A percentile compares a stretch with the other conserved stretches of the same genome.
These are phyloP conservation scores for Protobothrops flavoviridis DNA, from an alignment of 2,113 vertebrate genomes.

Conservation along the genomic window DNA sequence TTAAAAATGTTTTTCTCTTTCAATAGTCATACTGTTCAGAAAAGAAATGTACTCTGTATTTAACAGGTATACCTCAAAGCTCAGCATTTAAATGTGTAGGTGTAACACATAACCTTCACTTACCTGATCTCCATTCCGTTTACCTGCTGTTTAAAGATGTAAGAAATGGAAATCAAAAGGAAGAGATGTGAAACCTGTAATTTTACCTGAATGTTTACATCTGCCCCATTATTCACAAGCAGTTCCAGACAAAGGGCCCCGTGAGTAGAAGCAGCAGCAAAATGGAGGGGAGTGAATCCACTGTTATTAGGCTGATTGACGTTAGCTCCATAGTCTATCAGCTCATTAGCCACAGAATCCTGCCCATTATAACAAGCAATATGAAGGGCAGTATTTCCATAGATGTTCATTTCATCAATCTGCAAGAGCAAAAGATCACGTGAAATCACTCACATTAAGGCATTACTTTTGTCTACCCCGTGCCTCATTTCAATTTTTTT, in stretches of 20 bases:
- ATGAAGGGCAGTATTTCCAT: conserved; percentile 94
- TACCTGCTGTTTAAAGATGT: conserved; percentile 17
- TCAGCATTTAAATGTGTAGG: neutral
- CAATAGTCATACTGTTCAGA: neutral
- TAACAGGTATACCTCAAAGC: too few relatives aligned
- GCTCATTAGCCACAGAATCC: conserved; percentile 90
- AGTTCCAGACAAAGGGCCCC: conserved; percentile 93
- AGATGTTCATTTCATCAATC: conserved; percentile 93
- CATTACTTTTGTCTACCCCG: conserved; percentile 29
- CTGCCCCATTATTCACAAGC: conserved; percentile 92
- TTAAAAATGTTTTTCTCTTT: neutral
- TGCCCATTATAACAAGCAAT: conserved; percentile 95
- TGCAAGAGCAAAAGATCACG: conserved; percentile 57
- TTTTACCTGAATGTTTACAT: conserved; percentile 93
- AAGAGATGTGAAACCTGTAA: conserved; percentile 13
- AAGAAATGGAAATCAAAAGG: conserved; percentile 17
- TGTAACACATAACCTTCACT: neutral
- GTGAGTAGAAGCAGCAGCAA: conserved; percentile 91
- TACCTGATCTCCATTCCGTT: neutral
- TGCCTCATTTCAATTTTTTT: neutral
- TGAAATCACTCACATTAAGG: conserved; percentile 31
- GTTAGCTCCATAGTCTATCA: conserved; percentile 93
- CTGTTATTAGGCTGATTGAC: conserved; percentile 94
- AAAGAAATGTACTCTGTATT: neutral
- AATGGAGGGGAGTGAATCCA: conserved; percentile 95